Conservation (phyloP, 2,888 invertebrate genomes). For the Axea sp. region DNA sequence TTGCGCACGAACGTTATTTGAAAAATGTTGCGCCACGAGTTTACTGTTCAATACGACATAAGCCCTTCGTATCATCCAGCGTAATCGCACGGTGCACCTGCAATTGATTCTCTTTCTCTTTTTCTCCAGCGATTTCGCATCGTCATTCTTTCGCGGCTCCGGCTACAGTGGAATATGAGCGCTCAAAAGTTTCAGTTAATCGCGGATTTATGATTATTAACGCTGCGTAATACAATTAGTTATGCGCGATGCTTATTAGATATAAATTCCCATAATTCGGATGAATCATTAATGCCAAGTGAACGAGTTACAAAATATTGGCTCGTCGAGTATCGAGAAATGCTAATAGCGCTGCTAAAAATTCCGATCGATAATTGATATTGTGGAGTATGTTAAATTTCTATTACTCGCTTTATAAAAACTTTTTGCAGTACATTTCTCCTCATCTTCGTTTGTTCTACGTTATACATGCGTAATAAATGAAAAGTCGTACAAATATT, state of each 20-base stretch:
- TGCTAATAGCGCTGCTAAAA: conserved; percentile 27
- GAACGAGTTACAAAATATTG: conserved; percentile 26
- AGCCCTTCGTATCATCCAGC: conserved; percentile 29
- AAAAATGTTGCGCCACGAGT: conserved; percentile 36
- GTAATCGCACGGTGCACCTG: conserved; percentile 42
- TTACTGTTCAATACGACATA: conserved; percentile 30
- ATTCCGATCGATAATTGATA: conserved; percentile 33
- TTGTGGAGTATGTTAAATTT: conserved; percentile 17
- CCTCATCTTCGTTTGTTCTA: not conserved
- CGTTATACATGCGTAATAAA: too few species aligned
- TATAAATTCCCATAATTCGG: conserved; percentile 16
- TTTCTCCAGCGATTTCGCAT: not conserved
- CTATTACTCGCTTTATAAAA: conserved; percentile 20
- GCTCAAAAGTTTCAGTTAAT: conserved; percentile 30
- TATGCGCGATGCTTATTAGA: conserved; percentile 19
- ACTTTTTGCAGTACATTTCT: not conserved
- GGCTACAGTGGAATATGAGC: not conserved
- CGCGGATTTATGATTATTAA: conserved; percentile 38
- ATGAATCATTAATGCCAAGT: conserved; percentile 8
- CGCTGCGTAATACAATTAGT: conserved; percentile 31
- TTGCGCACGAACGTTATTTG: conserved; percentile 4
- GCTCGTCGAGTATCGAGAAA: conserved; percentile 3
- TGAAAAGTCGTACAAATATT: too few species aligned
- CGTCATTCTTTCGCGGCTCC: conserved; percentile 17
- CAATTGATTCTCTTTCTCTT: conserved; percentile 28